Base-by-base conservation (phyloP, 2,797 vertebrate species). In the Darevskia mixta region DNA sequence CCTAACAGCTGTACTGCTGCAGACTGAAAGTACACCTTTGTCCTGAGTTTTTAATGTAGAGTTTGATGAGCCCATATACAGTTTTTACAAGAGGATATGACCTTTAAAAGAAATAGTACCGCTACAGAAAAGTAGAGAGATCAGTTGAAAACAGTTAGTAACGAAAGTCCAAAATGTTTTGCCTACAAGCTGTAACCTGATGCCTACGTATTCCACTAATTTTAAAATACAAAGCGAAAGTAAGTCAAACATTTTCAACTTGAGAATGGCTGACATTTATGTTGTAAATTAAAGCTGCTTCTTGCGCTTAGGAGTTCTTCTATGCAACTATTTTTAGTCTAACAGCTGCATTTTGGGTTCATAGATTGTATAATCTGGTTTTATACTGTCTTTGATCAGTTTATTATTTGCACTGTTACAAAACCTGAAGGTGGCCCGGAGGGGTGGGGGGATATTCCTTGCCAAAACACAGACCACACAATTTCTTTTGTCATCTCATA, bases 61-160 rank as follows among this genome's bases (percentile, higher is more conserved):
- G 6, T 41, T 81, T 43, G 27, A 80, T 5, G 58, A 25, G 41
- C 41, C 49, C 64, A 1, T 61, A 49, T 27, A 71, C 9, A 67
- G 32, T 75, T 10, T 55, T 76, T 41, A 10, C 13, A 58, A 81
- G 35, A 66, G 32, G 20, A 38, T 32, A 69, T 43, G 35, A 77
- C 18, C 10, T 81, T 88, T 83, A 69, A 61, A 86, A 90, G 85
- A 93, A 90, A 83, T 7, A 78, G 27, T 11, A 9, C 3, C 79
- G 49, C 77, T 55, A 80, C 13, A 87, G 81, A 3, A 49, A 79
- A n/a, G 58, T 20, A 58, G 23, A 35, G 32, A 75, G 77, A 45
- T 88, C 77, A 45, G 0, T 9, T 87, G 72, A 83, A 79, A 82
- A 72, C 64, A 43, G 41, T 85, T 76, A 86, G 49, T 13, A 77